A percentile compares a stretch with the other conserved stretches of the same genome.
Conservation (phyloP, 2,113 vertebrate genomes). For the Crocuta crocuta region DNA sequence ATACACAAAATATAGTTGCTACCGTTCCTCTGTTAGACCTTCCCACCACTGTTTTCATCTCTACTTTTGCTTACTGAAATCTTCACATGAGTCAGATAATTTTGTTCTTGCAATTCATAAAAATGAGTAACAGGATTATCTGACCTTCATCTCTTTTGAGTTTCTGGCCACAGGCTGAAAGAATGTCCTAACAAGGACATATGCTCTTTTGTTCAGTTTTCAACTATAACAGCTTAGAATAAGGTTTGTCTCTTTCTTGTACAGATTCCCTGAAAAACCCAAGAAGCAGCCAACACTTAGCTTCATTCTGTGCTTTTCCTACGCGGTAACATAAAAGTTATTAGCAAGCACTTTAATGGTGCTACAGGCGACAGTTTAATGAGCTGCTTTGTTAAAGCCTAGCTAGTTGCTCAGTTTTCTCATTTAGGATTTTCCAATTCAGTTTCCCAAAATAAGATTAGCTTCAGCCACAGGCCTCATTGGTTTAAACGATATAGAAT, state of each 20-base stretch:
- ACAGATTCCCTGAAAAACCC: neutral
- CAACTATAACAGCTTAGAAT: neutral
- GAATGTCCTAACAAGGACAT: neutral
- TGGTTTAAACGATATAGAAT: neutral
- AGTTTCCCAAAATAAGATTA: neutral
- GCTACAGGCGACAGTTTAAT: neutral
- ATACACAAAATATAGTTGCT: neutral
- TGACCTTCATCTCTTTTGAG: neutral
- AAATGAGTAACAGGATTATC: neutral
- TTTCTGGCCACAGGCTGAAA: neutral
- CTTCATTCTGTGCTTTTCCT: neutral
- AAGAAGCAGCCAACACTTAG: neutral
- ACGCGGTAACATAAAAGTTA: neutral
- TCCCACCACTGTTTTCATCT: neutral
- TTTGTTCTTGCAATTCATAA: neutral
- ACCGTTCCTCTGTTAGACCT: neutral
- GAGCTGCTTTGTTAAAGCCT: neutral
- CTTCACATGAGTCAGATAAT: neutral
- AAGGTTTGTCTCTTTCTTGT: neutral
- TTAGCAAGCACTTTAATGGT: neutral
- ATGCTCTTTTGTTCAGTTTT: neutral
- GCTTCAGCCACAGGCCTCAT: neutral
- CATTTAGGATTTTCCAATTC: neutral
- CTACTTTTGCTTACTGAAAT: neutral
- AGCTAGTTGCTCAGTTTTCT: neutral